These are phyloP conservation scores for Charadrius vociferus DNA, from an alignment of 2,113 vertebrate genomes.

Conservation along the genomic window DNA sequence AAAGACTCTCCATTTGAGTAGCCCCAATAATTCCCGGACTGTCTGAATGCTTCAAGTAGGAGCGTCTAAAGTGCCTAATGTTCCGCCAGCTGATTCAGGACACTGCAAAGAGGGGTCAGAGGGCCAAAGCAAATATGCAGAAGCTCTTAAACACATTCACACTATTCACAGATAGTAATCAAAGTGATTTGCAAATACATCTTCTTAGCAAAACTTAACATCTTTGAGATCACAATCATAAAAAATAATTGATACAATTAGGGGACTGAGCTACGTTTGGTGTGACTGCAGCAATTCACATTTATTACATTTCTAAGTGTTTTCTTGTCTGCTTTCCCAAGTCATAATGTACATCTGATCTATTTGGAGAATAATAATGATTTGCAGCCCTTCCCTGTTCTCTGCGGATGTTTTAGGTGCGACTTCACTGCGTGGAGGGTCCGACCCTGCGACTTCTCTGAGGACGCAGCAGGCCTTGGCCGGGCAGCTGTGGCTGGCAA, in stretches of 20 bases:
- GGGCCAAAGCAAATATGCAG: background rate
- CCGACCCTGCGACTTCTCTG: background rate
- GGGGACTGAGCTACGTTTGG: background rate
- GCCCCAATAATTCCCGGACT: background rate
- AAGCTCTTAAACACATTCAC: background rate
- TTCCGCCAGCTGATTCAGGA: background rate
- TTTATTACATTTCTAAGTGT: constrained; percentile 40
- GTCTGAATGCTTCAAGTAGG: background rate
- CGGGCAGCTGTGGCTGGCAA: background rate
- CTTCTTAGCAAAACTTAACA: constrained; percentile 29
- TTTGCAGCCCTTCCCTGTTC: background rate
- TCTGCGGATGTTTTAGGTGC: background rate
- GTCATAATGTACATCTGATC: background rate
- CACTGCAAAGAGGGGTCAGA: background rate
- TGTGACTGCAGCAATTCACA: constrained; percentile 24
- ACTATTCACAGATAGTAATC: background rate
- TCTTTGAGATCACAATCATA: constrained; percentile 29
- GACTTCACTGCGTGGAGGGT: background rate
- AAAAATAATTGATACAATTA: constrained; percentile 53
- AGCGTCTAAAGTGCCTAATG: background rate
- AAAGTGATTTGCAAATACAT: constrained; percentile 24
- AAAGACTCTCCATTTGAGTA: background rate
- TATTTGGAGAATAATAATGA: background rate
- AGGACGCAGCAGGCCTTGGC: background rate
- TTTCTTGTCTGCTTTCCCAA: constrained; percentile 9